Conservation (phyloP, 2,888 invertebrate species). For the Drosophila cyrtoloma region DNA sequence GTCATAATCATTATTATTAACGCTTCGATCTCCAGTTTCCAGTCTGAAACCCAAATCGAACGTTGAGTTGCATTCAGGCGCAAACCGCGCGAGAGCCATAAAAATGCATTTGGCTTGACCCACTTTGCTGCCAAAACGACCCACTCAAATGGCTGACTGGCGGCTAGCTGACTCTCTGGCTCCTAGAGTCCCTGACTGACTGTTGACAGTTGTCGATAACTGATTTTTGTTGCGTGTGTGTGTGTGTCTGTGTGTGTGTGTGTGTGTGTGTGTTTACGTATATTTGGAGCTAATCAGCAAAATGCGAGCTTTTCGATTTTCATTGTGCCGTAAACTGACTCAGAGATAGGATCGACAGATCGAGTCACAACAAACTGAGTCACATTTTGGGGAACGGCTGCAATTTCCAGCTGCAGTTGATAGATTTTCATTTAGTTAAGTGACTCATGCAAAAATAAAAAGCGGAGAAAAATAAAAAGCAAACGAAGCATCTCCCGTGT, state of each 20-base stretch:
- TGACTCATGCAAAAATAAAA: constrained; percentile 36
- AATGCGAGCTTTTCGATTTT: constrained; percentile 15
- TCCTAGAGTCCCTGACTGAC: constrained; percentile 36
- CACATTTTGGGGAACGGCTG: constrained; percentile 43
- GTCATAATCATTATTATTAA: constrained; percentile 41
- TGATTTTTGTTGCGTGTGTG: not conserved
- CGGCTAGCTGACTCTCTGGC: constrained; percentile 35
- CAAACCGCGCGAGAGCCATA: constrained; percentile 37
- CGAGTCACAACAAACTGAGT: constrained; percentile 47
- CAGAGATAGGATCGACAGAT: constrained; percentile 30
- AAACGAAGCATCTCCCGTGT: constrained; percentile 2
- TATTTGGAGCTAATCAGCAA: constrained; percentile 27
- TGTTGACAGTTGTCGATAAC: constrained; percentile 42
- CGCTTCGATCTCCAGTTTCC: constrained; percentile 35
- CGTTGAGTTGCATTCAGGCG: constrained; percentile 7
- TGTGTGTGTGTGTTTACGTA: not conserved
- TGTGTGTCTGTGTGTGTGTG: not conserved
- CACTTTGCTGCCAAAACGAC: constrained; percentile 51
- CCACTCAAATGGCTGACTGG: constrained; percentile 61
- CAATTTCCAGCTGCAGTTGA: constrained; percentile 21
- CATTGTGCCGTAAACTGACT: constrained; percentile 29
- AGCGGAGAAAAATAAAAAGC: not conserved
- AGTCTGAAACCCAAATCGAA: constrained; percentile 23
- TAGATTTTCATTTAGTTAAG: constrained; percentile 45
- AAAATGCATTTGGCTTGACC: constrained; percentile 70